Evolutionary conservation across 1,140 invertebrate species (phyloP).

Genomic region (Procambarus virginalis): DNA sequence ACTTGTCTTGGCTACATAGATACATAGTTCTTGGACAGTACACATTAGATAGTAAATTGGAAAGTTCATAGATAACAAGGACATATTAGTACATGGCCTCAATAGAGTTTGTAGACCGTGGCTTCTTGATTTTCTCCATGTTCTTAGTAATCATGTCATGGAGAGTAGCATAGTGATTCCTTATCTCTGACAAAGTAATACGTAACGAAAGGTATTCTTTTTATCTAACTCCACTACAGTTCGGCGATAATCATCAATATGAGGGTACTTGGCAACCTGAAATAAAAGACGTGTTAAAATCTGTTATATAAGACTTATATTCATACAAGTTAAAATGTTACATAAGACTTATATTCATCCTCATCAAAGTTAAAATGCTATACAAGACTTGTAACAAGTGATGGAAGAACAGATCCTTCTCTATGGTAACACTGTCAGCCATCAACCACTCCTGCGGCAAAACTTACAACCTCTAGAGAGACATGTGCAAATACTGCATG

Average conservation of each 20-base stretch:
- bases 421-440: no score
- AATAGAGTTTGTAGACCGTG: conserved; percentile 85
- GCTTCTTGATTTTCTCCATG: conserved; percentile 96
- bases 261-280: conserved; percentile 92
- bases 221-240: conserved; percentile 95
- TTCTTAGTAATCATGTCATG: conserved; percentile 98
- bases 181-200: conserved; percentile 94
- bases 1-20: not conserved
- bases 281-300: not conserved
- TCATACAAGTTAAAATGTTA: no score
- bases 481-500: no score
- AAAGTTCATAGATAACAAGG: not conserved
- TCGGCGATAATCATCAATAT: conserved; percentile 95
- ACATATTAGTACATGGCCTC: conserved; percentile 85
- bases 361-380: no score
- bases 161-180: conserved; percentile 96
- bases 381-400: no score
- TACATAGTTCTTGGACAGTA: not conserved
- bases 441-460: no score
- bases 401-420: no score
- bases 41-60: not conserved
- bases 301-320: no score
- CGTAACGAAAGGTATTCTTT: conserved; percentile 96
- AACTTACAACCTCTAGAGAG: no score
- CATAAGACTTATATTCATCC: no score